phyloP scores from a whole-genome alignment of 2,113 vertebrate species.

The Oplegnathus fasciatus region DNA sequence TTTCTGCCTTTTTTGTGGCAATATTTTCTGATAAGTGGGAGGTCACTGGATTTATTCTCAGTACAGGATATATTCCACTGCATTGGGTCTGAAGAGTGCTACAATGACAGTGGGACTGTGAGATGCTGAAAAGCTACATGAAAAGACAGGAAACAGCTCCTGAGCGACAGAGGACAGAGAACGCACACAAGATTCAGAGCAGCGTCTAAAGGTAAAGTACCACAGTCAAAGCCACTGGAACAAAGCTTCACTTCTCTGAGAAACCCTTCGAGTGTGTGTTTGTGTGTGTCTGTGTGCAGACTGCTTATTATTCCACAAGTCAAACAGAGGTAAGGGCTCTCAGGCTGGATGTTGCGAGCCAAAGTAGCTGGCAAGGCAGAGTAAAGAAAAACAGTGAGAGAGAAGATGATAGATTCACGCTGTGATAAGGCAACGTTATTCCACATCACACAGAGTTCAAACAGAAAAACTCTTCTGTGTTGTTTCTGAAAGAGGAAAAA shows the following conservation, averaged over 20 bases:
- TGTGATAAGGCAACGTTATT: constrained; percentile 32
- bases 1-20: neutral
- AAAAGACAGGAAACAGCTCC: constrained; percentile 39
- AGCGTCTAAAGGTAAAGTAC: constrained; percentile 31
- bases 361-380: constrained; percentile 16
- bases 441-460: constrained; percentile 50
- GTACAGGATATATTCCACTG: neutral
- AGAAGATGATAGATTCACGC: constrained; percentile 38
- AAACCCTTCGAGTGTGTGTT: neutral
- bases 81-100: neutral
- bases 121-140: neutral
- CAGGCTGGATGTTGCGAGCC: constrained; percentile 28
- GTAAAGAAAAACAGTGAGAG: neutral
- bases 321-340: constrained; percentile 55
- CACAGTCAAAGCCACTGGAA: constrained; percentile 40
- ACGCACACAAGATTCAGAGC: constrained; percentile 1
- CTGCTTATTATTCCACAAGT: constrained; percentile 29
- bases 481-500: constrained; percentile 10
- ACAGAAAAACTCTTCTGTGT: neutral
- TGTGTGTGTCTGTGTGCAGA: neutral
- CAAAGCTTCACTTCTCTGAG: constrained; percentile 40
- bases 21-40: neutral
- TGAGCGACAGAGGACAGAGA: constrained; percentile 11
- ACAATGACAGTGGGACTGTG: neutral
- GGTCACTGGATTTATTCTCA: constrained; percentile 25